These are phyloP conservation scores for Erebia epiphron DNA, from an alignment of 2,888 invertebrate genomes.

Conservation along the genomic window DNA sequence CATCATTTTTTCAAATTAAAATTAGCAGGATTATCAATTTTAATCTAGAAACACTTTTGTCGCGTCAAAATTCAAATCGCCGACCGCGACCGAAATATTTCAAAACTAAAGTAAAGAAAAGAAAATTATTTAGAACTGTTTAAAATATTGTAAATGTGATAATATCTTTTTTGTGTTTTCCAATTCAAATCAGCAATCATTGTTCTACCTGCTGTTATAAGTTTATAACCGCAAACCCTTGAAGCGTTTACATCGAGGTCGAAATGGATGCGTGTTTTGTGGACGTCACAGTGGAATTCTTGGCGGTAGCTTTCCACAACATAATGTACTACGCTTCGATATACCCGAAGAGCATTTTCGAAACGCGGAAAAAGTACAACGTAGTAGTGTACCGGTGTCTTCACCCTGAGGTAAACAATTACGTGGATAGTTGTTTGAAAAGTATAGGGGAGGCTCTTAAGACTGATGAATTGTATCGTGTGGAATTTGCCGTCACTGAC, in stretches of 20 bases:
- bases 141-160: no score
- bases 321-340: conserved; percentile 84
- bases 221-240: background rate
- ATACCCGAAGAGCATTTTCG: conserved; percentile 86
- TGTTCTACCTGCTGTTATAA: background rate
- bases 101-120: no score
- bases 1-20: no score
- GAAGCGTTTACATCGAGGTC: background rate
- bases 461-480: conserved; percentile 70
- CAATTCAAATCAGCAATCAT: no score
- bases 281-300: conserved; percentile 85
- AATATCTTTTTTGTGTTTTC: no score
- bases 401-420: conserved; percentile 86
- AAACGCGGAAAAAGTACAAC: conserved; percentile 84
- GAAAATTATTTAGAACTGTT: no score
- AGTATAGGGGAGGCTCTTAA: conserved; percentile 76
- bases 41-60: no score
- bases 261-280: conserved; percentile 73
- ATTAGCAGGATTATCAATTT: no score
- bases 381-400: conserved; percentile 82
- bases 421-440: conserved; percentile 82
- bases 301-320: conserved; percentile 85
- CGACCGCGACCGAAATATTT: no score
- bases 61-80: no score
- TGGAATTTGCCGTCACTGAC: conserved; percentile 78